These are phyloP conservation scores for Drosophila virilis DNA, from an alignment of 1,140 invertebrate genomes.

Conservation along the genomic window DNA sequence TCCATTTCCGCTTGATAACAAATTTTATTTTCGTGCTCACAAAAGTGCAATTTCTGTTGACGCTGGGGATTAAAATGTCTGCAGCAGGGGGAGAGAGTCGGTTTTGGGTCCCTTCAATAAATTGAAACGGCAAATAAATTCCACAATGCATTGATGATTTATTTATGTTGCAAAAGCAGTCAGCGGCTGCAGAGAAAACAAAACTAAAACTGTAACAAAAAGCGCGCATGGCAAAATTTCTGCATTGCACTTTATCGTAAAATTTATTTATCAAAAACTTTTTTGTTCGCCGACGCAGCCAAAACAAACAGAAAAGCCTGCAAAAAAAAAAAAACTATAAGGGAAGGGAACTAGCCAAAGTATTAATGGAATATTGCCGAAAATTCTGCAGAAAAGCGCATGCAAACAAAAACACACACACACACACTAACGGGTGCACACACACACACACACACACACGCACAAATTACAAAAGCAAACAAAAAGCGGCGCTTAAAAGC, in stretches of 20 bases:
- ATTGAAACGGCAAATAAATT: slow-evolving; percentile 40
- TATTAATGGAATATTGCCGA: slow-evolving; percentile 81
- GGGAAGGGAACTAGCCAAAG: slow-evolving; percentile 26
- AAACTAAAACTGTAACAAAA: slow-evolving; percentile 19
- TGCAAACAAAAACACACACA: slow-evolving; percentile 57
- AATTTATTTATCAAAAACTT: slow-evolving; percentile 73
- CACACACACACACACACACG: slow-evolving; percentile 27
- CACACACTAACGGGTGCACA: slow-evolving; percentile 13
- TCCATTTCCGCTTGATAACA: slow-evolving; percentile 51
- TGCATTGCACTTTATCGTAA: slow-evolving; percentile 74
- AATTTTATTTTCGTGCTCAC: slow-evolving; percentile 20
- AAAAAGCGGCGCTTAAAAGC: slow-evolving; percentile 55
- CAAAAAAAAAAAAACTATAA: not conserved
- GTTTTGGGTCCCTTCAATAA: slow-evolving; percentile 13
- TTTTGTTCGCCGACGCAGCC: slow-evolving; percentile 42
- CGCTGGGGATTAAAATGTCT: not conserved
- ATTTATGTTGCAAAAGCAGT: slow-evolving; percentile 59
- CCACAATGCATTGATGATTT: slow-evolving; percentile 72
- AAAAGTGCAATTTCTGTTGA: slow-evolving; percentile 44
- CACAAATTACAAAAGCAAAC: slow-evolving; percentile 62
- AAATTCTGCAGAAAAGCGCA: slow-evolving; percentile 79
- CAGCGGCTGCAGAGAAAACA: slow-evolving; percentile 7
- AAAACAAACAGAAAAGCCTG: slow-evolving; percentile 59
- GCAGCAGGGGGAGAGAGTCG: not conserved
- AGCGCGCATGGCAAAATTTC: slow-evolving; percentile 31